phyloP scores from a whole-genome alignment of 2,113 vertebrate genomes.

The Ophthalmolycus amberensis region DNA sequence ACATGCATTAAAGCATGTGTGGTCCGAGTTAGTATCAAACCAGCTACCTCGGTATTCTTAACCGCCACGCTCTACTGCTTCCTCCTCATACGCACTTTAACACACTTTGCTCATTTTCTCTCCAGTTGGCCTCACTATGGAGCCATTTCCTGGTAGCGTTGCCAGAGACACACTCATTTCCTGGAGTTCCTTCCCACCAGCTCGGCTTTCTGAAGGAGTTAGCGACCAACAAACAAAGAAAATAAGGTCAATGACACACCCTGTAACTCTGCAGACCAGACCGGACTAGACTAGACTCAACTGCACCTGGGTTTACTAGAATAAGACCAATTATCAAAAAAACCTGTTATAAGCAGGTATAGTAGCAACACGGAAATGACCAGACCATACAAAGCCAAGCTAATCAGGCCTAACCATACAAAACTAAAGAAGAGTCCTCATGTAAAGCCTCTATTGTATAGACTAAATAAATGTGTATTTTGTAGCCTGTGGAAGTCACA shows the following conservation, averaged over 20 bases:
- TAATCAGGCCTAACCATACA: not conserved
- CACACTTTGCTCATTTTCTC: constrained; percentile 11
- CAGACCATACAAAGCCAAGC: not conserved
- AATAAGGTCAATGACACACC: constrained; percentile 40
- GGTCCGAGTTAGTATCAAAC: constrained; percentile 17
- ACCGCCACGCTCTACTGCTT: not conserved
- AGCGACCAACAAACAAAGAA: constrained; percentile 43
- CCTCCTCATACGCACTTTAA: constrained; percentile 11
- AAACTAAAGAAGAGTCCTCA: constrained; percentile 3
- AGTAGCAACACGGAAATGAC: not conserved
- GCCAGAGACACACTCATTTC: constrained; percentile 66
- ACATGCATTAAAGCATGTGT: not conserved
- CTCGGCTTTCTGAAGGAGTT: constrained; percentile 32
- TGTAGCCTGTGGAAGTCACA: constrained; percentile 29
- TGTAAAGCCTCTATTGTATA: constrained; percentile 7
- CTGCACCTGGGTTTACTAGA: not conserved
- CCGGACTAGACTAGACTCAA: not conserved
- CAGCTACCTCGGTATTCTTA: constrained; percentile 2
- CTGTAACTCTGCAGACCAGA: constrained; percentile 14
- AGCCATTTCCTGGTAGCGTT: constrained; percentile 58
- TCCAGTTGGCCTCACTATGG: constrained; percentile 42
- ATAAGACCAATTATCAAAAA: not conserved
- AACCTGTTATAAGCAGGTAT: not conserved
- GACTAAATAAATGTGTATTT: constrained; percentile 26
- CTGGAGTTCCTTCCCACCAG: constrained; percentile 60